Base-by-base conservation (phyloP, 64 coral and sea anemone species). In the Stichodactyla helianthus region DNA sequence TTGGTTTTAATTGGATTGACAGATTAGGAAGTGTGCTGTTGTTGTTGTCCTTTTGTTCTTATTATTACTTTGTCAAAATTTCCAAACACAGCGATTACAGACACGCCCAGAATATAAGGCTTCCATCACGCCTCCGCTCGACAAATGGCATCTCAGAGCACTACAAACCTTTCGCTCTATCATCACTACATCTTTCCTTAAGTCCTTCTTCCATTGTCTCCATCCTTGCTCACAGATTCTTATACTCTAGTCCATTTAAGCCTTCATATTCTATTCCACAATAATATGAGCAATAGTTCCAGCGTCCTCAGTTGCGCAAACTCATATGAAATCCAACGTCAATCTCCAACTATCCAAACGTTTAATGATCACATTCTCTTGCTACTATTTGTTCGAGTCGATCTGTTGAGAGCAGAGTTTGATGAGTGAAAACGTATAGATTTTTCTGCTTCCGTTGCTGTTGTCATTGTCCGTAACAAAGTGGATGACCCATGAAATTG, bases 1-100 rank as follows among this genome's bases (percentile, higher is more conserved):
- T 87, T 77, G 90, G 90, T 70, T 87, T 92, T 92, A 92, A 92
- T 92, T 92, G 90, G 85, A 92, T 87, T 92, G 90, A 86, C 78
- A 84, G 90, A 92, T 92, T 92, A 87, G 90, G 90, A 92, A 92
- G 90, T 92, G 85, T 92, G 65, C 85, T 85, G 85, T 82, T 87
- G 79, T 92, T 63, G 79, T 86, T 71, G 61, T 87, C 67, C 86
- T 56, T 85, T 92, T 92, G 85, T 92, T 87, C 53, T 83, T 77
- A 78, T 87, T 92, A 92, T 92, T 87, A 87, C 90, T 81, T 70
- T 83, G 84, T 87, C 90, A 87, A 65, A 86, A 83, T 87, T 82
- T 80, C 53, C 83, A 84, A 81, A 84, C 83, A 84, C 55, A 60
- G 59, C 83, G 19, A 84, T 52, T 81, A 51, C 78, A 52, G 78